These are phyloP conservation scores for Agriopis leucophaearia DNA, from an alignment of 2,888 invertebrate species.

Conservation along the genomic window DNA sequence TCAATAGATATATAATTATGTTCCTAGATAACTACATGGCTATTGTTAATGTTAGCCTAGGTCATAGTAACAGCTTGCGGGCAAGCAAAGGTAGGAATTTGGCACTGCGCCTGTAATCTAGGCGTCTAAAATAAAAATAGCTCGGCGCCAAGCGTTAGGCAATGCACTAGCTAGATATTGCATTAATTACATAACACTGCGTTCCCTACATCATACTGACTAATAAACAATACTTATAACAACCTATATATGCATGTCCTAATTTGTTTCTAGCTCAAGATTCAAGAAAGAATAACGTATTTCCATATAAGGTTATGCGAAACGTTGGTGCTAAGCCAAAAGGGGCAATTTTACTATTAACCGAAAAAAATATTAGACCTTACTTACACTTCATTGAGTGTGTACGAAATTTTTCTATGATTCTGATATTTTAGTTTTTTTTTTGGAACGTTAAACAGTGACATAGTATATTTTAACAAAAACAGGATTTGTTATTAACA, in stretches of 20 bases:
- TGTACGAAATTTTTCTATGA: no score
- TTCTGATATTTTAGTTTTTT: no score
- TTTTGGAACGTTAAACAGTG: no score
- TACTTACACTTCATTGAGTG: no score
- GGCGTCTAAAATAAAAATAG: slow-evolving; percentile 35
- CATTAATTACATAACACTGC: slow-evolving; percentile 37
- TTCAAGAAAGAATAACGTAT: neutral
- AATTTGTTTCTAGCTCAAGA: neutral
- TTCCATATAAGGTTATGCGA: neutral
- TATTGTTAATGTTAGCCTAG: slow-evolving; percentile 43
- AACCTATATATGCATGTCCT: neutral
- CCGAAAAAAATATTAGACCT: no score
- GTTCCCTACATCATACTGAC: slow-evolving; percentile 41
- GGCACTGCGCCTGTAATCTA: slow-evolving; percentile 47
- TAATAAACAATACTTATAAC: slow-evolving; percentile 15
- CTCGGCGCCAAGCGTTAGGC: slow-evolving; percentile 50
- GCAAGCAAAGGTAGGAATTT: slow-evolving; percentile 49
- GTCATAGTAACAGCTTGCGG: slow-evolving; percentile 49
- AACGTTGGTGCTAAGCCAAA: neutral
- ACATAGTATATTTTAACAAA: no score
- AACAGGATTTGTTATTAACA: no score
- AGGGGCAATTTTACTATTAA: no score
- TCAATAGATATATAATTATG: no score
- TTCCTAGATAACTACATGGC: no score
- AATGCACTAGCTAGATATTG: slow-evolving; percentile 39